Evolutionary conservation across 2,888 invertebrate genomes (phyloP), one percentile per base, ranked within the genome.

Genomic region (Apamea crenata): DNA sequence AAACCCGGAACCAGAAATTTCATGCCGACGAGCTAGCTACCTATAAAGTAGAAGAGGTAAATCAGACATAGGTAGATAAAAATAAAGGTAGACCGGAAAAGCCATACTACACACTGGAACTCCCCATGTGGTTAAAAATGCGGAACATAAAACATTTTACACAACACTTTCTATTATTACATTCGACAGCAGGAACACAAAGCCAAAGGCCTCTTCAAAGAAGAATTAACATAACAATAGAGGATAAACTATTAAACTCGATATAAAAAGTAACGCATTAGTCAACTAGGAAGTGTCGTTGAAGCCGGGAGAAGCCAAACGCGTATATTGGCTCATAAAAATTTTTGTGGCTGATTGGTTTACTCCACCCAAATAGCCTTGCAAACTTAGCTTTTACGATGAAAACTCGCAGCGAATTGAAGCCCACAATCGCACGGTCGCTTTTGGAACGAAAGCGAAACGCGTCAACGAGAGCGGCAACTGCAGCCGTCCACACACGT

Each of bases 351-450:
- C 68, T 44, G 76, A 80, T 88, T 81, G 75, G 75, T 73, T 59
- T 67, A 77, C 32, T 70, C 74, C 68, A 66, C 78, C 81, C 73
- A 66, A 83, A 87, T 82, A 78, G 70, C 81, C 67, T 63, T 44
- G 79, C 82, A 79, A 88, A 82, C 84, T 87, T 78, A 70, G 77
- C 69, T 87, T 85, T 88, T 87, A 88, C 77, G 83, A 88, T 68
- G 59, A 63, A 78, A 84, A 84, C 69, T 78, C 50, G 67, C 40
- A 36, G 50, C 67, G 29, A 67, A 65, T 67, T 71, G 53, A 53
- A 32, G 7, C 4, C 47, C 2, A 25, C 47, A 68, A 12, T 0
- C 6, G 29, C 68, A 68, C 10, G 29, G 44, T 29, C 21, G 40
- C n/a, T 10, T 44, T 6, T 56, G 56, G 12, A 56, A 56, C 56